phyloP scores from a whole-genome alignment of 1,140 invertebrate genomes.

The Colletes gigas region DNA sequence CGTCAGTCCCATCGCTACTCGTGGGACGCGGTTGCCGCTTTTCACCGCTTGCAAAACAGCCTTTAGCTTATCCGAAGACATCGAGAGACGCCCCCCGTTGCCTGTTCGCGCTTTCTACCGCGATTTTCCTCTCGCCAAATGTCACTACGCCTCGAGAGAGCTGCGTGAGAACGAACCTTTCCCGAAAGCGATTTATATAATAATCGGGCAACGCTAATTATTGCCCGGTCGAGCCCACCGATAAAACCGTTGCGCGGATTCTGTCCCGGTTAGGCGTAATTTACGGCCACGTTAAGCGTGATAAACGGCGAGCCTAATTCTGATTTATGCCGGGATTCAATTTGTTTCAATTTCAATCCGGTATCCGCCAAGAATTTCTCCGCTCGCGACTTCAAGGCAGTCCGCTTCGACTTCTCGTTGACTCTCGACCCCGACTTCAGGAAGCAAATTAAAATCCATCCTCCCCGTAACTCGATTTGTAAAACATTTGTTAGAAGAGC shows the following conservation, averaged over 20 bases:
- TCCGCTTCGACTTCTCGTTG: background rate
- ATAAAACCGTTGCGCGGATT: constrained; percentile 10
- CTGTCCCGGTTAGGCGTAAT: background rate
- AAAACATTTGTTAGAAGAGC: too few species aligned
- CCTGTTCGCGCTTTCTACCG: constrained; percentile 50
- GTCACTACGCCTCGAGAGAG: constrained; percentile 31
- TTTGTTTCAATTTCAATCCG: background rate
- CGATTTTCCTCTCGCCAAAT: constrained; percentile 55
- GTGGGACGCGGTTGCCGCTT: constrained; percentile 24
- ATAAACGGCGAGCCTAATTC: constrained; percentile 18
- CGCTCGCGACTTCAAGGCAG: background rate
- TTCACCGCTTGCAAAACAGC: constrained; percentile 59
- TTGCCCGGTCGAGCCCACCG: background rate
- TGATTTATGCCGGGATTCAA: background rate
- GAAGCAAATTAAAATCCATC: background rate
- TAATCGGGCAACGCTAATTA: constrained; percentile 48
- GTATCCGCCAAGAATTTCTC: background rate
- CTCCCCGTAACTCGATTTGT: too few species aligned
- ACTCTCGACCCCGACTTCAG: background rate
- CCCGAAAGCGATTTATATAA: constrained; percentile 53
- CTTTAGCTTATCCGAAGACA: constrained; percentile 17
- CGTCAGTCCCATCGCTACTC: too few species aligned
- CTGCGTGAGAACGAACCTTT: constrained; percentile 44
- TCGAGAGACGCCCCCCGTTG: constrained; percentile 26
- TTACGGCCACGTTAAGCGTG: background rate